These are phyloP conservation scores for Epinotia nisella DNA, from an alignment of 2,888 invertebrate species.

Conservation along the genomic window DNA sequence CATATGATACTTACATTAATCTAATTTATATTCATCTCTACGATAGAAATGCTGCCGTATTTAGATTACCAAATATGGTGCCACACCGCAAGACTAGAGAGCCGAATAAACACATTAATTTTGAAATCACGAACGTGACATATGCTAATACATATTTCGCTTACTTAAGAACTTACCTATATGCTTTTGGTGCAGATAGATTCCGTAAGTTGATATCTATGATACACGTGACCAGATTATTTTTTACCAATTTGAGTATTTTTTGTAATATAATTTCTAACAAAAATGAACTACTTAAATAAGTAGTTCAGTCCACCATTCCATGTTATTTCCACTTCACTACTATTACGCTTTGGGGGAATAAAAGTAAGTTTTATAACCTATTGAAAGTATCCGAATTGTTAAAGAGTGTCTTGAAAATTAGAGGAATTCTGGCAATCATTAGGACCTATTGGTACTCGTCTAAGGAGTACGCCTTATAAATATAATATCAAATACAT, in stretches of 20 bases:
- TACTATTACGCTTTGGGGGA: too few relatives aligned
- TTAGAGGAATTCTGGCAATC: neutral
- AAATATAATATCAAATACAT: neutral
- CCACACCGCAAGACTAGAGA: slow-evolving; percentile 25
- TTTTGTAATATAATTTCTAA: neutral
- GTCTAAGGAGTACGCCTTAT: neutral
- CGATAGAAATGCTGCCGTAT: neutral
- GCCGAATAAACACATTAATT: slow-evolving; percentile 33
- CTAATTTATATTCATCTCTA: slow-evolving; percentile 7
- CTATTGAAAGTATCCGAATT: too few relatives aligned
- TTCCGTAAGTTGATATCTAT: too few relatives aligned
- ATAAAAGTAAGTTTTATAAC: too few relatives aligned
- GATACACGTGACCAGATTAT: too few relatives aligned
- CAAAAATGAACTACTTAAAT: too few relatives aligned
- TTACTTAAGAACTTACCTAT: neutral
- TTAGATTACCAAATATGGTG: slow-evolving; percentile 16
- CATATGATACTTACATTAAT: neutral
- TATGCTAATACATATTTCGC: neutral
- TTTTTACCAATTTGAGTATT: neutral
- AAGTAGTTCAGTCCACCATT: too few relatives aligned
- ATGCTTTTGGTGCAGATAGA: too few relatives aligned
- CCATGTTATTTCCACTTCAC: too few relatives aligned
- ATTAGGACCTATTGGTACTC: neutral
- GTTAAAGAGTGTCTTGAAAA: too few relatives aligned
- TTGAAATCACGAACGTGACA: slow-evolving; percentile 15